Evolutionary conservation across 2,888 invertebrate genomes (phyloP), one percentile per base, ranked within the genome.

Genomic region (Mythimna pallens): DNA sequence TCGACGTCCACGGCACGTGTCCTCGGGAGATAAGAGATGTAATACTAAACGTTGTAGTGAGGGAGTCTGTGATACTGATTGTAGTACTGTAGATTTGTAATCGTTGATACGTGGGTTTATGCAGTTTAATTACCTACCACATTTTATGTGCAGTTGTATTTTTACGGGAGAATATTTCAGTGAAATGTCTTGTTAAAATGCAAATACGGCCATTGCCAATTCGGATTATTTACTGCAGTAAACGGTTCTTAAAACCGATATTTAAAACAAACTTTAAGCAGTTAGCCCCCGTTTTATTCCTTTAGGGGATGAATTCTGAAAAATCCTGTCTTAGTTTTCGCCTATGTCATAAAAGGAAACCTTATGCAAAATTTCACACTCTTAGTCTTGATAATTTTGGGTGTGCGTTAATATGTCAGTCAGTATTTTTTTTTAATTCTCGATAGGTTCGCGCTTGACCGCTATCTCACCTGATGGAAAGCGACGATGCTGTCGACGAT

Each of bases 1-100:
- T 94, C 93, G 90, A 89, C 86, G 88, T 86, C 73, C 83, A 76
- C 62, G 93, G 84, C 95, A 94, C 95, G 95, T 94, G 94, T 86
- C 90, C 78, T 65, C 72, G 71, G 65, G 61, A 92, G 94, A 94
- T 94, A 94, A 92, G 89, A 86, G 75, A 82, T 85, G 86, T 86
- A 81, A 86, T 86, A 81, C 86, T 86, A 86, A 86, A 86, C 81
- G 86, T 70, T 84, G 75, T 76, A 69, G 71, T 71, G 59, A 80
- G 84, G 81, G 74, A 76, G 63, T 64, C 64, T 67, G 65, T 63
- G 68, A 70, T 67, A 75, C 64, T 72, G 72, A 70, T 61, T 65
- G 67, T 79, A 73, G 69, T 73, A 70, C 61, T 76, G 65, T 61
- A 76, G 81, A 85, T 87, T 75, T 85, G 82, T 81, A 83, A 85